Percentiles rank a stretch among this genome's conserved stretches.
These are phyloP conservation scores for Cosmopolites sordidus DNA, from an alignment of 2,888 invertebrate species.

Conservation along the genomic window DNA sequence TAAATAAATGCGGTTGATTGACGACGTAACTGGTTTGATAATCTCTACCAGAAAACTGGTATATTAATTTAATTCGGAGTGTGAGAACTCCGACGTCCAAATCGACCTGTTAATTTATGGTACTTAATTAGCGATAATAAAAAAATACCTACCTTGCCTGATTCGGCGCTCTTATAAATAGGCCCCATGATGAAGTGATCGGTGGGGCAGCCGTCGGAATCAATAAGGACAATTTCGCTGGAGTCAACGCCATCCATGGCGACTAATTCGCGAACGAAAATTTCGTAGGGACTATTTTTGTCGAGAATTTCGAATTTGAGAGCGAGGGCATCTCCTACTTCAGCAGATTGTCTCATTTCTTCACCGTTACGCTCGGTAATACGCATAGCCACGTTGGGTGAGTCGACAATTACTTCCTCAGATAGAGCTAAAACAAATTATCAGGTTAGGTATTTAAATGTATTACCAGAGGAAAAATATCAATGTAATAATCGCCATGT, in stretches of 20 bases:
- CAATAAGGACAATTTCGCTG: slow-evolving; percentile 87
- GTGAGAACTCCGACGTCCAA: no score
- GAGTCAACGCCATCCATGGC: slow-evolving; percentile 93
- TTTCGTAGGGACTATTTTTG: slow-evolving; percentile 90
- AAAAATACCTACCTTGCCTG: slow-evolving; percentile 65
- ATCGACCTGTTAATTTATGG: no score
- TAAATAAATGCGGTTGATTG: no score
- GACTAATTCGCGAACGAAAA: slow-evolving; percentile 89
- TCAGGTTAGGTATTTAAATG: no score
- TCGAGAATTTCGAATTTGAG: slow-evolving; percentile 90
- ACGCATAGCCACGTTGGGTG: slow-evolving; percentile 92
- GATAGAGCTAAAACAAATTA: slow-evolving; percentile 66
- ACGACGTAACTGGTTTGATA: no score
- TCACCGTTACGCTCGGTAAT: slow-evolving; percentile 81
- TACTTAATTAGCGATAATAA: no score
- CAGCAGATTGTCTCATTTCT: slow-evolving; percentile 80
- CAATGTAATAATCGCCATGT: no score
- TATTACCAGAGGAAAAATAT: no score
- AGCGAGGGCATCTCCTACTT: slow-evolving; percentile 89
- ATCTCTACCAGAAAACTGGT: no score
- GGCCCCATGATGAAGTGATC: slow-evolving; percentile 94
- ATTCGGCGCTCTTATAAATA: slow-evolving; percentile 73
- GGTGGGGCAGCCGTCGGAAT: slow-evolving; percentile 87
- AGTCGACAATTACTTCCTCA: slow-evolving; percentile 89
- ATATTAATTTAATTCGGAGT: no score